Evolutionary conservation across 2,113 vertebrate species (phyloP).

Genomic region (Pionites leucogaster): DNA sequence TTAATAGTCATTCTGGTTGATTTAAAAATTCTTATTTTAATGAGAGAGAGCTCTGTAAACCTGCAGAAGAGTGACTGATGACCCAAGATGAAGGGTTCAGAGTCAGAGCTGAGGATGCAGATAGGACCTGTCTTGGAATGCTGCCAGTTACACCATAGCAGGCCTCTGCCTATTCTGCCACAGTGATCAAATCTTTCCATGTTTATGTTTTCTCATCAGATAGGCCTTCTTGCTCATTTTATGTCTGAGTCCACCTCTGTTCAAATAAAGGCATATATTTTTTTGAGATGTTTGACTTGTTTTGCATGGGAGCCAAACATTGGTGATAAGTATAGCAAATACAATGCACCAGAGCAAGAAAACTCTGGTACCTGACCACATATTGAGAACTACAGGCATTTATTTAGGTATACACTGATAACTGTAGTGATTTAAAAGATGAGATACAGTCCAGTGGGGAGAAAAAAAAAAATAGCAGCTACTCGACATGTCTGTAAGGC

Average conservation of each 20-base stretch:
- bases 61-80: background rate
- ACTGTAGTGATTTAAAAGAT: background rate
- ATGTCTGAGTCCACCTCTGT: conserved; percentile 1
- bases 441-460: background rate
- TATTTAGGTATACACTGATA: background rate
- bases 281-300: background rate
- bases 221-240: background rate
- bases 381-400: background rate
- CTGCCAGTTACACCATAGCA: background rate
- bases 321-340: conserved; percentile 40
- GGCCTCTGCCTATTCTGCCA: background rate
- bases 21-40: background rate
- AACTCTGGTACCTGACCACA: background rate
- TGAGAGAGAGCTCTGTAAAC: background rate
- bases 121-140: no score
- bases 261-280: conserved; percentile 50
- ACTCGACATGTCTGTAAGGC: background rate
- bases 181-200: background rate
- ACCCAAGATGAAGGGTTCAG: background rate
- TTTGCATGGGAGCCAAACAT: conserved; percentile 24
- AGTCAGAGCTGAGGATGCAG: background rate
- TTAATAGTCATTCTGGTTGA: background rate
- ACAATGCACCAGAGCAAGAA: background rate
- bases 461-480: background rate
- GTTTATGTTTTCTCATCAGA: background rate